Evolutionary conservation across 2,113 vertebrate genomes (phyloP), one percentile per base, ranked within the genome.

Genomic region (Anoplopoma fimbria): DNA sequence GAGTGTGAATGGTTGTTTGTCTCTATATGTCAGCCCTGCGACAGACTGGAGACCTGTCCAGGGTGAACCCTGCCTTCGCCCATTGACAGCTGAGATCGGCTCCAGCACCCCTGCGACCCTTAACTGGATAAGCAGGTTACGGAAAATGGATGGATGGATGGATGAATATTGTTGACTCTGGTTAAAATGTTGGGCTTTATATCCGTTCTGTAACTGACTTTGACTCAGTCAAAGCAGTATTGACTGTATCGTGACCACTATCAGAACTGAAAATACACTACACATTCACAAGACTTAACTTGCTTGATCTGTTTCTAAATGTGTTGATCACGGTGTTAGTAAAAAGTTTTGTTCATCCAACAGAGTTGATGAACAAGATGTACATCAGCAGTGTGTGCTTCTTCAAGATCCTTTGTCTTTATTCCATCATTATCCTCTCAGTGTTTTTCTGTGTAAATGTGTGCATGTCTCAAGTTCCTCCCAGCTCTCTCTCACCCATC

Each of bases 341-440:
- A 23, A 74, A 69, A 69, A 51, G 25, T n/a, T 62, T 29, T 36
- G 58, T 73, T 31, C 17, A 25, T 1, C 31, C 63, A 75, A 29
- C 10, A 68, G 69, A 47, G 62, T 70, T 84, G 4, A 1, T 6
- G 36, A 19, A 71, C 38, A 61, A 42, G 21, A 45, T 40, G 33
- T 15, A 42, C 21, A 69, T 64, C 63, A 10, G 4, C 34, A 36
- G 29, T 31, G 69, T 62, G 69, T 61, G 27, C 14, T 13, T 27
- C 72, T 75, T 86, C 17, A 42, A 31, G 6, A 53, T n/a, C 42
- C 47, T 64, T 69, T 73, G 55, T 67, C 58, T 77, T 65, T 79
- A 63, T 78, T 87, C 40, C 81, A 70, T 90, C 81, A 77, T 45
- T 78, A n/a, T 63, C 31, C 72, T 47, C 65, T 62, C 53, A 42